These are phyloP conservation scores for Chaenodraco wilsoni DNA, from an alignment of 2,797 vertebrate species.

Conservation along the genomic window DNA sequence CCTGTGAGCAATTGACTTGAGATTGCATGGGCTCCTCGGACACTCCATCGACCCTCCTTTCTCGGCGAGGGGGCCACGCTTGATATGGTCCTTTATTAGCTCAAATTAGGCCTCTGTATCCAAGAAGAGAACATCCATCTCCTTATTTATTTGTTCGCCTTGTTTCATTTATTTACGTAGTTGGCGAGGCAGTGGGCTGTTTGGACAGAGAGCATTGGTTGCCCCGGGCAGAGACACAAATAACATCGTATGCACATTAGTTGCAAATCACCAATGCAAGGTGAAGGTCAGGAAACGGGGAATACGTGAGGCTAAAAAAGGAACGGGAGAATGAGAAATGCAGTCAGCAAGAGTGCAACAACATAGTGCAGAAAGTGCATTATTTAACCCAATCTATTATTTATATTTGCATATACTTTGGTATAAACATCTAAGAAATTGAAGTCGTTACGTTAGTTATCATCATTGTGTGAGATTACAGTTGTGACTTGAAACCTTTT, in stretches of 20 bases:
- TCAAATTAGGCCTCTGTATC: constrained; percentile 76
- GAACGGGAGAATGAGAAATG: constrained; percentile 5
- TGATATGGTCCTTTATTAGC: constrained; percentile 77
- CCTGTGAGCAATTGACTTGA: constrained; percentile 72
- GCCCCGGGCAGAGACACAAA: constrained; percentile 64
- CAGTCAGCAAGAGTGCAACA: neutral
- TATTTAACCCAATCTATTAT: neutral
- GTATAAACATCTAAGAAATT: neutral
- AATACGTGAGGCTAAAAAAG: constrained; percentile 40
- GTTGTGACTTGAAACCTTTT: too few relatives aligned
- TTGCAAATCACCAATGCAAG: constrained; percentile 66
- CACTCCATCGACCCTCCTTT: constrained; percentile 66
- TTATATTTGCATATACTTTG: neutral
- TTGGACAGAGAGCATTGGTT: constrained; percentile 62
- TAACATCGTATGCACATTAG: constrained; percentile 73
- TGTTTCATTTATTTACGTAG: constrained; percentile 76
- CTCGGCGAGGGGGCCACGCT: constrained; percentile 69
- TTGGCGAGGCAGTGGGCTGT: constrained; percentile 60
- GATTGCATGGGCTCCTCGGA: constrained; percentile 64
- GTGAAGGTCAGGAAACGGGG: constrained; percentile 60
- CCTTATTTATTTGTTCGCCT: constrained; percentile 72
- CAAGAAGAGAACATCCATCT: constrained; percentile 74
- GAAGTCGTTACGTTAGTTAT: too few relatives aligned
- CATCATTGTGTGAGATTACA: too few relatives aligned
- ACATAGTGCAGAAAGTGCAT: neutral